phyloP scores from a whole-genome alignment of 2,797 vertebrate genomes.

The Sebastes diaconus region DNA sequence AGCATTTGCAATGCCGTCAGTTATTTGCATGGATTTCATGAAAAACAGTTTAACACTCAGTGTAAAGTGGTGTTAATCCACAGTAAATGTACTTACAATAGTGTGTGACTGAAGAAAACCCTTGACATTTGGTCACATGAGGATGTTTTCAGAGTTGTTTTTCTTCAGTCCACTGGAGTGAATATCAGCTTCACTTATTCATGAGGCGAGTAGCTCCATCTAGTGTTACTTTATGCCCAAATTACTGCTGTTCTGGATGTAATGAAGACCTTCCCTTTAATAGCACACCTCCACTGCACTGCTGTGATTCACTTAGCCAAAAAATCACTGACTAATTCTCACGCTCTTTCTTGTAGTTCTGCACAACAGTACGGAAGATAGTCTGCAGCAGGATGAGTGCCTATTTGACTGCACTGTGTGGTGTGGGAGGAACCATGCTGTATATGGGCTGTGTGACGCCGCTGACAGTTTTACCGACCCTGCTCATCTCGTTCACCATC shows the following conservation, averaged over 20 bases:
- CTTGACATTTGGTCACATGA: background rate
- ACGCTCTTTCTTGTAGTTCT: constrained; percentile 84
- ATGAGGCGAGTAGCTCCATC: constrained; percentile 55
- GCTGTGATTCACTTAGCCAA: background rate
- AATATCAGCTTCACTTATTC: background rate
- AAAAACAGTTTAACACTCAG: background rate
- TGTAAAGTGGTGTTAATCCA: background rate
- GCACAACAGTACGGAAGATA: constrained; percentile 90
- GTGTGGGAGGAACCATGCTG: constrained; percentile 76
- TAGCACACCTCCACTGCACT: background rate
- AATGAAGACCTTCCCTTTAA: background rate
- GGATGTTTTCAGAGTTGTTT: background rate
- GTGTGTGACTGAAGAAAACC: background rate
- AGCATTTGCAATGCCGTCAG: background rate
- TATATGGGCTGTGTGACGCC: constrained; percentile 83
- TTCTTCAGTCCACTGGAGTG: background rate
- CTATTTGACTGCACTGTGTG: constrained; percentile 85
- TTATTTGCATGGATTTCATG: background rate
- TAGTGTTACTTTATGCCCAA: constrained; percentile 41
- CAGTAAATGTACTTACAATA: background rate
- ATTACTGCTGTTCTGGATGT: background rate
- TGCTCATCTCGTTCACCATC: constrained; percentile 89
- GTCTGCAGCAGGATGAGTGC: constrained; percentile 90
- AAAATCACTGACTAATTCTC: background rate
- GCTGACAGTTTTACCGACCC: constrained; percentile 81